Conservation (phyloP, 2,888 invertebrate species). For the Limnephilus lunatus region DNA sequence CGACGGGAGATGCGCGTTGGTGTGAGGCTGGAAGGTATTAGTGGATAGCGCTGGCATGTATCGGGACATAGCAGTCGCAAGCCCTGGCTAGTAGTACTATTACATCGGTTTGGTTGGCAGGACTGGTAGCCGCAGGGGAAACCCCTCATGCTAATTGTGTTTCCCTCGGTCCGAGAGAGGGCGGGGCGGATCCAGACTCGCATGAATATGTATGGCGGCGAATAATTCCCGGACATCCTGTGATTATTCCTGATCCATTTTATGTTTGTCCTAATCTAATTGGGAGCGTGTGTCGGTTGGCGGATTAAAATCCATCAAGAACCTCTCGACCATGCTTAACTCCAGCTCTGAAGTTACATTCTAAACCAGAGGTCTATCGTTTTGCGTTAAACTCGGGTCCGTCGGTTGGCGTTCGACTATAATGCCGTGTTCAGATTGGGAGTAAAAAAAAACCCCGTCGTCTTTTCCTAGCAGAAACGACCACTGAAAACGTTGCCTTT, state of each 20-base stretch:
- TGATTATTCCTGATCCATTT: constrained; percentile 57
- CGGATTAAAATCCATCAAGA: constrained; percentile 56
- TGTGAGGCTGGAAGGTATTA: background rate
- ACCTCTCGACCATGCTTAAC: constrained; percentile 14
- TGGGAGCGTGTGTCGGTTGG: constrained; percentile 37
- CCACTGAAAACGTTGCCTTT: background rate
- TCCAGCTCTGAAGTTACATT: background rate
- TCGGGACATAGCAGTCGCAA: background rate
- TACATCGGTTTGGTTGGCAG: constrained; percentile 18
- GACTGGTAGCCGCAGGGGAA: background rate
- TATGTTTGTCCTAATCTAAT: constrained; percentile 59
- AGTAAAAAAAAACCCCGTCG: background rate
- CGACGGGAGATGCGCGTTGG: background rate
- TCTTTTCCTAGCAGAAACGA: background rate
- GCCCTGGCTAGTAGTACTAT: background rate
- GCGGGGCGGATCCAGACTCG: constrained; percentile 5
- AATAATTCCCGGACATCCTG: constrained; percentile 40
- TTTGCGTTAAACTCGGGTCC: background rate
- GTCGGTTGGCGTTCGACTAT: background rate
- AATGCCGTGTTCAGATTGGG: background rate
- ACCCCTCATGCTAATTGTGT: constrained; percentile 54
- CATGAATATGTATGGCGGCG: constrained; percentile 60
- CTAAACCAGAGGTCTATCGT: background rate
- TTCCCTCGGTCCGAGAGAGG: constrained; percentile 52
- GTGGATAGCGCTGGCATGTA: background rate